phyloP scores from a whole-genome alignment of 2,113 vertebrate species.

The Nesoenas mayeri region DNA sequence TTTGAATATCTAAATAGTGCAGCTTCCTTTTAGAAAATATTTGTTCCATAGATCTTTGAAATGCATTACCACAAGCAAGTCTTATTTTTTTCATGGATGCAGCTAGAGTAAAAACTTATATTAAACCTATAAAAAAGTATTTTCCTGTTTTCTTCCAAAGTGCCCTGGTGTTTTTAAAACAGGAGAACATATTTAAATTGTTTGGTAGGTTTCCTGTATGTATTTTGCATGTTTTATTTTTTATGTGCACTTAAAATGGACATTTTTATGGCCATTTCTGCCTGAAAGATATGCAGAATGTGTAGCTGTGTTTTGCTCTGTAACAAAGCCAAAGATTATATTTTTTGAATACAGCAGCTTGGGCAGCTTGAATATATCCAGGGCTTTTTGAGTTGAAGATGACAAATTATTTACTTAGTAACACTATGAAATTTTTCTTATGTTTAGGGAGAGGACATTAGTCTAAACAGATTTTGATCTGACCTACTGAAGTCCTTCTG shows the following conservation, averaged over 20 bases:
- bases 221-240: background rate
- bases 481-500: background rate
- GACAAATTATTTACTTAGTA: background rate
- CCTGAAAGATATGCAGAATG: background rate
- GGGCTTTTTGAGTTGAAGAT: background rate
- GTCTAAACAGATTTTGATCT: slow-evolving; percentile 3
- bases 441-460: background rate
- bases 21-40: background rate
- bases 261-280: background rate
- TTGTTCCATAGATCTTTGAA: background rate
- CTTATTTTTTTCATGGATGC: background rate
- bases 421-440: background rate
- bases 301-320: background rate
- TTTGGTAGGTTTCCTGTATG: background rate
- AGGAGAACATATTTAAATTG: background rate
- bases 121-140: background rate
- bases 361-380: background rate
- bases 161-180: no score
- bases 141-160: background rate
- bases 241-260: background rate
- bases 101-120: background rate
- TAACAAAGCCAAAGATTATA: background rate
- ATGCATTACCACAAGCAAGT: background rate
- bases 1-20: background rate
- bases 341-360: background rate